Percentiles rank a stretch among this genome's conserved stretches.
Evolutionary conservation across 2,113 vertebrate species (phyloP).

Genomic region (Dasyornis broadbenti): DNA sequence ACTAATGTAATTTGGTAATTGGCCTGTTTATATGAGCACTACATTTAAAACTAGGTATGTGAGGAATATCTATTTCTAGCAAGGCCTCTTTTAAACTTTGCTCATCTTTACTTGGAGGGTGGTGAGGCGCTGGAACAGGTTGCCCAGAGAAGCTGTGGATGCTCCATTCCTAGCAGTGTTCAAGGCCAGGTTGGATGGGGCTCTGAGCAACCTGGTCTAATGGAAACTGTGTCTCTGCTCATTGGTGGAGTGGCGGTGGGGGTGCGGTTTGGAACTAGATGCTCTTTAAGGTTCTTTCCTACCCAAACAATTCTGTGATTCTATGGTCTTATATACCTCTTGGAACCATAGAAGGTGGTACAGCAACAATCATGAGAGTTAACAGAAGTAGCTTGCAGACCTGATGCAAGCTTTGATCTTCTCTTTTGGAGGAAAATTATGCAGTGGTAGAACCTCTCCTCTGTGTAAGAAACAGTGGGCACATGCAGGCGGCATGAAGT

Average conservation of each 20-base stretch:
- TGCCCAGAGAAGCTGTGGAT: neutral
- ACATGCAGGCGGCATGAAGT: rapidly evolving
- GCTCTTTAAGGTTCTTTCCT: neutral
- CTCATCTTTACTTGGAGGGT: neutral
- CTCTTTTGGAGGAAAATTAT: neutral
- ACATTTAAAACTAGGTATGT: neutral
- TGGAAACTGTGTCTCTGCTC: neutral
- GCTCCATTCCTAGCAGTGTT: neutral
- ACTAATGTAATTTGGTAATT: neutral
- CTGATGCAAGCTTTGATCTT: neutral
- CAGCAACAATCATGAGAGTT: neutral
- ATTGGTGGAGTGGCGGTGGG: too few species aligned
- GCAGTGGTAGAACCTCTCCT: neutral
- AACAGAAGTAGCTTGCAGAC: neutral
- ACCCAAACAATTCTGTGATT: neutral
- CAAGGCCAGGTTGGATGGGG: neutral
- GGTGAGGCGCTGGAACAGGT: neutral
- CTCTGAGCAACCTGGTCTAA: neutral
- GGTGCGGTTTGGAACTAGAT: neutral
- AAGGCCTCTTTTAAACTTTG: neutral
- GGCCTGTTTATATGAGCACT: neutral
- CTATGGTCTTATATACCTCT: rapidly evolving
- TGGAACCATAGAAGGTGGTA: neutral
- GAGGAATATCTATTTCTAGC: neutral
- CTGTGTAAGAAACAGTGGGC: neutral